phyloP scores from a whole-genome alignment of 2,797 vertebrate species.

The Masticophis lateralis region DNA sequence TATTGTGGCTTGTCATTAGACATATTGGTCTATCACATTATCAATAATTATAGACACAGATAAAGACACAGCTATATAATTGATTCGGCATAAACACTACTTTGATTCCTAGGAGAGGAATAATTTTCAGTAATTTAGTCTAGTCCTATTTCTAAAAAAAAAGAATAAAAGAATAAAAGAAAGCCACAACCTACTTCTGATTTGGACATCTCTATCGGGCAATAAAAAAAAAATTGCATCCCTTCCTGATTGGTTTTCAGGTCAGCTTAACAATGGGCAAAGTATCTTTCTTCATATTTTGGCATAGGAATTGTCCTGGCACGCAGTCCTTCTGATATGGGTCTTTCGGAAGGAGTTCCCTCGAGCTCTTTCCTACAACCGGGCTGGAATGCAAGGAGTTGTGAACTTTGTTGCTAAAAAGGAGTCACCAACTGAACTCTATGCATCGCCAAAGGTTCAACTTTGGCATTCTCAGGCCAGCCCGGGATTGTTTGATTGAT shows the following conservation, averaged over 20 bases:
- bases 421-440: neutral
- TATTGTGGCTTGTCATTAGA: conserved; percentile 62
- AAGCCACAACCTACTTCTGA: neutral
- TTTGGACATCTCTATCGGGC: neutral
- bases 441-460: neutral
- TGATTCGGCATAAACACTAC: conserved; percentile 18
- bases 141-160: neutral
- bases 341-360: neutral
- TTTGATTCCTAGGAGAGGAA: neutral
- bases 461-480: neutral
- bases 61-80: conserved; percentile 29
- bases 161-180: neutral
- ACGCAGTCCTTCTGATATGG: accelerated
- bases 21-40: conserved; percentile 53
- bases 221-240: neutral
- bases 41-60: conserved; percentile 20
- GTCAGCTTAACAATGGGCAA: neutral
- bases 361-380: neutral
- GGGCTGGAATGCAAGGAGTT: neutral
- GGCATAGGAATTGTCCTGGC: neutral
- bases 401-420: neutral
- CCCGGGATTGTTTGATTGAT: neutral
- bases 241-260: neutral
- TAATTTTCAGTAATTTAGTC: neutral
- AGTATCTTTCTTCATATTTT: neutral